Conservation (phyloP, 2,113 vertebrate species). For the Euleptes europaea region DNA sequence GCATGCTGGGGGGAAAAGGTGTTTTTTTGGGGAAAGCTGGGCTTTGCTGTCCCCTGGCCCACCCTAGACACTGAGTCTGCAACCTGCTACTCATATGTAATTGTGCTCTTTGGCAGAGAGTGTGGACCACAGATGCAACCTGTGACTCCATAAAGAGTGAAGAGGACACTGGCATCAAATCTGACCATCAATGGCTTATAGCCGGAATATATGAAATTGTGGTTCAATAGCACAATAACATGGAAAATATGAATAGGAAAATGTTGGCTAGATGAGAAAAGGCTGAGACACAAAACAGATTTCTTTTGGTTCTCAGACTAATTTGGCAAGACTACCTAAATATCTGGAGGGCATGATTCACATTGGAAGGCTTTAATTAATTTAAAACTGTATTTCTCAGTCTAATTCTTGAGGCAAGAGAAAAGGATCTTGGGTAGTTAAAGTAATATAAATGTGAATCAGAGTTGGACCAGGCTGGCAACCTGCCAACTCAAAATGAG, state of each 20-base stretch:
- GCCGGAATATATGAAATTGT: neutral
- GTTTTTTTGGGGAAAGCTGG: too few relatives aligned
- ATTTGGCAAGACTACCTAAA: neutral
- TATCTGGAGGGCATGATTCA: neutral
- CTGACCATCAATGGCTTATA: neutral
- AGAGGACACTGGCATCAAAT: too few relatives aligned
- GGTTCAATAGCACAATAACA: neutral
- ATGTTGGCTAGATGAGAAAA: neutral
- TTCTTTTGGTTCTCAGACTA: neutral
- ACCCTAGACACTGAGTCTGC: too few relatives aligned
- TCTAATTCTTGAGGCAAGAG: neutral
- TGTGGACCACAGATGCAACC: too few relatives aligned
- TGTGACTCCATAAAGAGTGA: too few relatives aligned
- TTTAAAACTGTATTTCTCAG: conserved; percentile 15
- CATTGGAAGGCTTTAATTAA: conserved; percentile 10
- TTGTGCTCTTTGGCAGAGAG: too few relatives aligned
- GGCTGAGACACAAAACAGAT: neutral
- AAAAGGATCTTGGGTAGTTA: neutral
- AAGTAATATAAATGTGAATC: neutral
- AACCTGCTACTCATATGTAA: too few relatives aligned
- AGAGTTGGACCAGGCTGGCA: neutral
- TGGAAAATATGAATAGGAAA: neutral
- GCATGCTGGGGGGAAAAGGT: too few relatives aligned
- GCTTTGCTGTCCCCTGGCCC: too few relatives aligned
- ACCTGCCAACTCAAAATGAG: neutral